Conservation (phyloP, 2,888 invertebrate genomes). For the Meta bourneti region DNA sequence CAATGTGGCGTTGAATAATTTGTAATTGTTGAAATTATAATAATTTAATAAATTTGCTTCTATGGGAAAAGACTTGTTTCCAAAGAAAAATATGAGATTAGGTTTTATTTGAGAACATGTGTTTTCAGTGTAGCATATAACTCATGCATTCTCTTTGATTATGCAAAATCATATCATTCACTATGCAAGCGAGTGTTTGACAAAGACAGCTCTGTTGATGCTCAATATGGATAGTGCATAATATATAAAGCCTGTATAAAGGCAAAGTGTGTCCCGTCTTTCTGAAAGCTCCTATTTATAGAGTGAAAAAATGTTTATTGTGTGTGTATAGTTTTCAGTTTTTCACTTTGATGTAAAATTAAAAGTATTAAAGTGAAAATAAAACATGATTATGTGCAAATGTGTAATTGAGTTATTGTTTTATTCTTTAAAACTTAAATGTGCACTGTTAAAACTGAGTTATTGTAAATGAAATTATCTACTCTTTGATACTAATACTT, state of each 20-base stretch:
- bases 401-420: background rate
- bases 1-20: slow-evolving; percentile 39
- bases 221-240: slow-evolving; percentile 64
- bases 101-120: slow-evolving; percentile 21
- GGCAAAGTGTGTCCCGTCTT: slow-evolving; percentile 64
- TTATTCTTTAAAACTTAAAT: no score
- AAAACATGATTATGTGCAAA: slow-evolving; percentile 68
- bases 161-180: slow-evolving; percentile 74
- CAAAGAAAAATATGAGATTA: slow-evolving; percentile 44
- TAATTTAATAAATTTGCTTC: slow-evolving; percentile 13
- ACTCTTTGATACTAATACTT: no score
- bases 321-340: slow-evolving; percentile 74
- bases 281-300: slow-evolving; percentile 74
- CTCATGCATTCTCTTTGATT: slow-evolving; percentile 56
- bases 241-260: slow-evolving; percentile 13
- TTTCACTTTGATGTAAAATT: slow-evolving; percentile 75
- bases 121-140: slow-evolving; percentile 42
- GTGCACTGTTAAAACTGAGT: no score
- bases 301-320: slow-evolving; percentile 67
- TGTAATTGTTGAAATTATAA: slow-evolving; percentile 39
- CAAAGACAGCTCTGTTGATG: slow-evolving; percentile 46
- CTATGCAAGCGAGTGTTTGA: slow-evolving; percentile 61
- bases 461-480: no score
- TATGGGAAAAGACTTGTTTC: background rate
- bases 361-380: slow-evolving; percentile 68